Evolutionary conservation across 2,797 vertebrate genomes (phyloP).

Genomic region (Acanthornis magna): DNA sequence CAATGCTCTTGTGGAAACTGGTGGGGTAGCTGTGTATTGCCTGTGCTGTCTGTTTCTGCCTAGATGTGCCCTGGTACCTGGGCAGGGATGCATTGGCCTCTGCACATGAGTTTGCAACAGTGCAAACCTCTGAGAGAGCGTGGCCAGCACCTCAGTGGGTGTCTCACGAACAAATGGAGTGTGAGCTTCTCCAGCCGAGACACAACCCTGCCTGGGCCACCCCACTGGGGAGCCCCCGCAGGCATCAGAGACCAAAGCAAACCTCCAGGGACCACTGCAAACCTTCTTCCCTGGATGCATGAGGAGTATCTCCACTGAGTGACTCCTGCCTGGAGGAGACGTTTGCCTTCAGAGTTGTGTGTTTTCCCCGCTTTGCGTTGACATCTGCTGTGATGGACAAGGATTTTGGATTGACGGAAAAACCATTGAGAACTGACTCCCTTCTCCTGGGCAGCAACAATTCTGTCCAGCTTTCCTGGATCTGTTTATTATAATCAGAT

Average conservation of each 20-base stretch:
- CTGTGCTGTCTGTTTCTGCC: not conserved
- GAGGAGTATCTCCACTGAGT: not conserved
- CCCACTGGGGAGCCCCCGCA: fast-evolving
- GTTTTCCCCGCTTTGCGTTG: not conserved
- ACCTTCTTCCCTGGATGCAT: not conserved
- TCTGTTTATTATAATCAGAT: not conserved
- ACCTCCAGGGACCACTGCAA: not conserved
- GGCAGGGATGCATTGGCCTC: not conserved
- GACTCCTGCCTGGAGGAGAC: not conserved
- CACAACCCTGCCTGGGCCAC: not conserved
- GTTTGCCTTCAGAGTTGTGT: not conserved
- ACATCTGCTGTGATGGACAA: not conserved
- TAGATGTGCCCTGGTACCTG: not conserved
- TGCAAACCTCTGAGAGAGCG: not conserved
- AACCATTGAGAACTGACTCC: not conserved
- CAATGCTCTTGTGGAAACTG: fast-evolving
- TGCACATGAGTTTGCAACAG: fast-evolving
- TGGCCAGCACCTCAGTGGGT: not conserved
- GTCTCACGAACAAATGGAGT: not conserved
- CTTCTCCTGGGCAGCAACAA: not conserved
- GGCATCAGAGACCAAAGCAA: not conserved
- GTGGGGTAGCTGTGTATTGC: fast-evolving
- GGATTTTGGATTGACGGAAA: not conserved
- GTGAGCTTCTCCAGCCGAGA: not conserved
- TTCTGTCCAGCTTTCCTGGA: not conserved